A percentile compares a stretch with the other conserved stretches of the same genome.
Conservation (phyloP, 2,113 vertebrate species). For the Miniopterus natalensis region DNA sequence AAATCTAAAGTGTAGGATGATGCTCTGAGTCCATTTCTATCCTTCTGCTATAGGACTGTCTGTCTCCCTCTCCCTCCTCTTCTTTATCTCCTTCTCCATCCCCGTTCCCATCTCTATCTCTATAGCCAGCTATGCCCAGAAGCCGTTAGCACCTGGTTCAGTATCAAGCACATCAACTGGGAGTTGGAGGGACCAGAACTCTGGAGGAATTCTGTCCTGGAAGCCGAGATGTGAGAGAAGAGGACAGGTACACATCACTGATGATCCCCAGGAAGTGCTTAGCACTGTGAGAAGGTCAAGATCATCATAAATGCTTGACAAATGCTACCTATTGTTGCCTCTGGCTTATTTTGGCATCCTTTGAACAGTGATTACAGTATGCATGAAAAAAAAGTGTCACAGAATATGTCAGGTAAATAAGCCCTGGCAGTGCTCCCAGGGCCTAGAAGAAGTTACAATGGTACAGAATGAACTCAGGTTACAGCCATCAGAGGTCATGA, state of each 20-base stretch:
- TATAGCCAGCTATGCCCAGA: background rate
- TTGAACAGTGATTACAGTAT: background rate
- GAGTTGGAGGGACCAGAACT: background rate
- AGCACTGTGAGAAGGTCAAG: background rate
- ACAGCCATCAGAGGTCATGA: background rate
- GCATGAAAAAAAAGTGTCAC: background rate
- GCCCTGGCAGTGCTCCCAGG: background rate
- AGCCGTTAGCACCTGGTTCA: background rate
- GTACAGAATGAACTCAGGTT: background rate
- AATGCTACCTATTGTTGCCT: background rate
- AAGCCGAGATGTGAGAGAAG: background rate
- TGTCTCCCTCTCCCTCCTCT: background rate
- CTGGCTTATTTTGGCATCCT: background rate
- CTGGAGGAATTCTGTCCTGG: no score
- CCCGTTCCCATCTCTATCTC: no score
- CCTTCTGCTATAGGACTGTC: background rate
- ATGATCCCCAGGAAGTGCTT: background rate
- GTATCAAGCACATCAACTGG: background rate
- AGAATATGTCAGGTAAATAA: background rate
- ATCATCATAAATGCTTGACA: background rate
- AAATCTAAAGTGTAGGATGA: background rate
- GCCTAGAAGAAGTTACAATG: background rate
- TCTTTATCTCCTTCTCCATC: background rate
- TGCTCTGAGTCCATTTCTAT: no score
- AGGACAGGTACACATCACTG: accelerated